Conservation (phyloP, 1,140 invertebrate species). For the Tachypleus tridentatus region DNA sequence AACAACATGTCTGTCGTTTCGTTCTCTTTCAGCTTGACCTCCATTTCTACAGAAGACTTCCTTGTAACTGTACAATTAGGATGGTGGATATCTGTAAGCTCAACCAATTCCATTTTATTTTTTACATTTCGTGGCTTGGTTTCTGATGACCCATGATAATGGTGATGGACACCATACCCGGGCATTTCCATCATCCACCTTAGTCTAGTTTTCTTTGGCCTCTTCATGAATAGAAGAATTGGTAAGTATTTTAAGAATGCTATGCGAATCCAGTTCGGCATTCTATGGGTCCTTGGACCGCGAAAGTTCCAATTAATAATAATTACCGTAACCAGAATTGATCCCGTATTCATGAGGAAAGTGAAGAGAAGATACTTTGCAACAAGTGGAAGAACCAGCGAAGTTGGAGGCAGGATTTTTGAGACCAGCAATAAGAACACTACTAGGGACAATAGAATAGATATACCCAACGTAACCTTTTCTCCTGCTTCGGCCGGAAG, state of each 20-base stretch:
- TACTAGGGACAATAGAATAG: constrained; percentile 93
- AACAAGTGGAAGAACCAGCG: constrained; percentile 84
- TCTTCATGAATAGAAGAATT: constrained; percentile 41
- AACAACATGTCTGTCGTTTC: background rate
- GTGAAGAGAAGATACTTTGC: constrained; percentile 98
- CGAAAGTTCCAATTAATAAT: constrained; percentile 99
- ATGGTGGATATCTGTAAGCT: constrained; percentile 15
- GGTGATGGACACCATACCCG: constrained; percentile 19
- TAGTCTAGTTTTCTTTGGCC: constrained; percentile 23
- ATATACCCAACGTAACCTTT: constrained; percentile 57
- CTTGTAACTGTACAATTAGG: constrained; percentile 16
- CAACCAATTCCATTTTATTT: constrained; percentile 1
- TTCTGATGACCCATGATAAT: constrained; percentile 9
- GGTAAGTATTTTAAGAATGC: constrained; percentile 83
- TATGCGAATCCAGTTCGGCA: constrained; percentile 72
- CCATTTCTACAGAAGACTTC: background rate
- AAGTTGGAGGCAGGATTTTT: constrained; percentile 97
- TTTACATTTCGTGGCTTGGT: background rate
- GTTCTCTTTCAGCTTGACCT: background rate
- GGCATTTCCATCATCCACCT: constrained; percentile 16
- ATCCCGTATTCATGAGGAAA: constrained; percentile 92
- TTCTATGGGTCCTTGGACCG: constrained; percentile 88
- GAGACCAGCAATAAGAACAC: constrained; percentile 98
- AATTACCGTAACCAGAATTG: constrained; percentile 92
- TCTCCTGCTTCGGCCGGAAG: constrained; percentile 96